Conservation (phyloP, 2,797 vertebrate species). For the Macroramphosus scolopax region DNA sequence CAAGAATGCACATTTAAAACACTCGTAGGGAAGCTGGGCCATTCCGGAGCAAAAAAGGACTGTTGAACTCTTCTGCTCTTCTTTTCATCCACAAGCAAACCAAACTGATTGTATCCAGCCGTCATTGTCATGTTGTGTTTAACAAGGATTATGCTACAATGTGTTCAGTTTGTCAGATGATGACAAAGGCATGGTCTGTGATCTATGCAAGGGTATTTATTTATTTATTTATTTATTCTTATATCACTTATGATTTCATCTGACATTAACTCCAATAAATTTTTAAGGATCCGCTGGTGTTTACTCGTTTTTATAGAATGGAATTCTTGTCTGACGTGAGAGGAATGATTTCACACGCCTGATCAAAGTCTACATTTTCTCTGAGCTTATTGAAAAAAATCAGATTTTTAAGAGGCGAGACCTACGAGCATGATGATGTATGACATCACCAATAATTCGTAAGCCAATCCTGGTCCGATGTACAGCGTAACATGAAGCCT, state of each 20-base stretch:
- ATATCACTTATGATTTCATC: slow-evolving; percentile 77
- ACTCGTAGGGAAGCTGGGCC: slow-evolving; percentile 29
- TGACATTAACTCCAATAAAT: slow-evolving; percentile 83
- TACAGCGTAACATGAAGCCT: no score
- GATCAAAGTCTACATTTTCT: no score
- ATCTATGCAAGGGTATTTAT: slow-evolving; percentile 84
- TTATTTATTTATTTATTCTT: slow-evolving; percentile 67
- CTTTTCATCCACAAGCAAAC: slow-evolving; percentile 61
- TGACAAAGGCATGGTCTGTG: slow-evolving; percentile 81
- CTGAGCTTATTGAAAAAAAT: no score
- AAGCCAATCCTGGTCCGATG: no score
- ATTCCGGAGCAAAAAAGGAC: slow-evolving; percentile 57
- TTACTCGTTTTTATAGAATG: slow-evolving; percentile 59
- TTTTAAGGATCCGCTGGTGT: slow-evolving; percentile 80
- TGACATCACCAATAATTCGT: no score
- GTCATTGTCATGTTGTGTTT: slow-evolving; percentile 67
- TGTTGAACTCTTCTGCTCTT: slow-evolving; percentile 59
- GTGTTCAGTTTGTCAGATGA: slow-evolving; percentile 73
- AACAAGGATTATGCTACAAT: slow-evolving; percentile 65
- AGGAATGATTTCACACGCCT: no score
- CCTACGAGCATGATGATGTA: no score
- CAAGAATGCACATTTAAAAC: slow-evolving; percentile 50
- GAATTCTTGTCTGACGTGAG: no score
- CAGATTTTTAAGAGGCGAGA: no score
- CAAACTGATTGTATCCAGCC: slow-evolving; percentile 62